Percentiles rank a stretch among this genome's conserved stretches.
Evolutionary conservation across 1,140 invertebrate genomes (phyloP).

Genomic region (Saxidomus purpurata): DNA sequence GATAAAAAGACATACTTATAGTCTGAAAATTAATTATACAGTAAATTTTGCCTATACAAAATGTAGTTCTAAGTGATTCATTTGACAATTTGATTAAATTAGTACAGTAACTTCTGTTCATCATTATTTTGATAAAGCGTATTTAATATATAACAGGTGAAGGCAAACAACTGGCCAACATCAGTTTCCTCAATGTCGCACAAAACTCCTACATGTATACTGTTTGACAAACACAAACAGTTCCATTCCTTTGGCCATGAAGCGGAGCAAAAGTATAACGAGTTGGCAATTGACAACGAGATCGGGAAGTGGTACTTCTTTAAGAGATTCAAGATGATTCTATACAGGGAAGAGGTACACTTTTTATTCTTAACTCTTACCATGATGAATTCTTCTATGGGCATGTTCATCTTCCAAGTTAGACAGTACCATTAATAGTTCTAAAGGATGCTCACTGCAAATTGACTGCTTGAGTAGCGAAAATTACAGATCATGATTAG

Average conservation of each 20-base stretch:
- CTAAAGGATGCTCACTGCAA: background rate
- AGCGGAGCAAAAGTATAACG: conserved; percentile 30
- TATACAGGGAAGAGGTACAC: conserved; percentile 26
- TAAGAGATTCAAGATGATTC: conserved; percentile 43
- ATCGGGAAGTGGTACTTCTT: conserved; percentile 34
- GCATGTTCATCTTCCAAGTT: too few species aligned
- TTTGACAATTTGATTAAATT: too few species aligned
- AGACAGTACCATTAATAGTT: background rate
- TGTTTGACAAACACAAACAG: conserved; percentile 22
- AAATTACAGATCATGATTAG: too few species aligned
- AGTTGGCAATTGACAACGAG: background rate
- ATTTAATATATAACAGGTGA: background rate
- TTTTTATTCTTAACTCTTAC: background rate
- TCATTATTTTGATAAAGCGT: too few species aligned
- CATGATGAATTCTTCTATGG: background rate
- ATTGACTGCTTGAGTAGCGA: too few species aligned
- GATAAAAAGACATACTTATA: too few species aligned
- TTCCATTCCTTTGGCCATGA: conserved; percentile 50
- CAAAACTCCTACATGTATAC: conserved; percentile 47
- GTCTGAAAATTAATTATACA: too few species aligned
- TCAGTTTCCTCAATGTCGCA: background rate
- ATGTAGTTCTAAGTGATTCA: too few species aligned
- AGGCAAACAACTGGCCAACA: background rate
- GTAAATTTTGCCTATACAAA: too few species aligned
- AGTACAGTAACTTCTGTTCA: too few species aligned